Conservation (phyloP, 2,888 invertebrate genomes). For the Scaptodrosophila latifasciaeformis region DNA sequence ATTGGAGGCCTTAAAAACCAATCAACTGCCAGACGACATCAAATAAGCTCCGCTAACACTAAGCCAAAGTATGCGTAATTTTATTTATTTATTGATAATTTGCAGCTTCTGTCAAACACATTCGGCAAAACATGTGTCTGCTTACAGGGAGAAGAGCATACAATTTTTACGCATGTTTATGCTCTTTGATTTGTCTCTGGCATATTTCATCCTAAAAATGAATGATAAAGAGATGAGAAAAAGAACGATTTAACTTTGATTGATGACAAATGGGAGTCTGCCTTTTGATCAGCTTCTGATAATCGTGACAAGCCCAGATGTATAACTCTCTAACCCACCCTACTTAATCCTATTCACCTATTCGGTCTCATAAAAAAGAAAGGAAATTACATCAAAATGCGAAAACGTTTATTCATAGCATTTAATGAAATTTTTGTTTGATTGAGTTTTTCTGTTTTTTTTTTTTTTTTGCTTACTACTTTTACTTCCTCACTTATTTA, state of each 20-base stretch:
- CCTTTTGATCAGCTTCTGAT: slow-evolving; percentile 53
- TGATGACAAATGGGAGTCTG: slow-evolving; percentile 69
- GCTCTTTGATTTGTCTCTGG: slow-evolving; percentile 46
- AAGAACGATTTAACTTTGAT: slow-evolving; percentile 74
- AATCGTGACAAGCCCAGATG: slow-evolving; percentile 50
- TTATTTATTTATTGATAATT: slow-evolving; percentile 69
- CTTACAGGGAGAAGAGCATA: slow-evolving; percentile 25
- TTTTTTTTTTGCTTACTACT: not conserved
- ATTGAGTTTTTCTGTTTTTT: slow-evolving; percentile 29
- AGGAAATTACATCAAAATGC: slow-evolving; percentile 2
- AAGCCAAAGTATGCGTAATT: slow-evolving; percentile 60
- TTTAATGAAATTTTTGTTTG: slow-evolving; percentile 42
- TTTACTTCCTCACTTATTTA: not conserved
- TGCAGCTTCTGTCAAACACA: slow-evolving; percentile 53
- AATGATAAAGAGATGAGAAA: slow-evolving; percentile 68
- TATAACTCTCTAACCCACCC: slow-evolving; percentile 1
- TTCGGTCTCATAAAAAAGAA: not conserved
- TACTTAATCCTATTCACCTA: not conserved
- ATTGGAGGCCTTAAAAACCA: slow-evolving; percentile 37
- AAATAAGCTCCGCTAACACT: slow-evolving; percentile 54
- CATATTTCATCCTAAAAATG: slow-evolving; percentile 45
- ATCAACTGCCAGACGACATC: slow-evolving; percentile 61
- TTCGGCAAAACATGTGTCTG: slow-evolving; percentile 12
- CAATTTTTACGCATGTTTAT: slow-evolving; percentile 64
- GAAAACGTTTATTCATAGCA: slow-evolving; percentile 53